Conservation (phyloP, 2,888 invertebrate species). For the Folsomia manolachei region DNA sequence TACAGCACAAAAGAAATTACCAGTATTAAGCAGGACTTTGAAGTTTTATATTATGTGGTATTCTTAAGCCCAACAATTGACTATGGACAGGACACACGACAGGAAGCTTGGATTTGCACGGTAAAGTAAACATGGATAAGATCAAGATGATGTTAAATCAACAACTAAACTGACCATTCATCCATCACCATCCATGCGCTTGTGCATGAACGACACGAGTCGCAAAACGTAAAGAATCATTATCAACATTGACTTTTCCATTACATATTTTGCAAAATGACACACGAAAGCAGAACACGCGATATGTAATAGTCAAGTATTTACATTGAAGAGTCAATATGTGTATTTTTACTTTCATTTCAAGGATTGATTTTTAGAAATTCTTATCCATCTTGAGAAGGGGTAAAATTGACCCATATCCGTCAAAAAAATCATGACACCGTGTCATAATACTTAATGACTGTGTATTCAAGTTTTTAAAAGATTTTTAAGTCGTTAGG, state of each 20-base stretch:
- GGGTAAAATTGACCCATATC: too few species aligned
- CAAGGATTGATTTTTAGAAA: too few species aligned
- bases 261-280: too few species aligned
- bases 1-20: neutral
- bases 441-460: neutral
- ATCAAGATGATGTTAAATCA: neutral
- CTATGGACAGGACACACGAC: too few species aligned
- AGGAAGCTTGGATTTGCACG: neutral
- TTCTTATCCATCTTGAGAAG: neutral
- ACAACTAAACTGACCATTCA: neutral
- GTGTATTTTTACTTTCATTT: slow-evolving; percentile 2
- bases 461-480: neutral
- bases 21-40: neutral
- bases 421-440: neutral
- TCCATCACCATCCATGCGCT: neutral
- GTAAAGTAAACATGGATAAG: neutral
- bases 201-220: neutral
- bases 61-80: too few species aligned
- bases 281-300: too few species aligned
- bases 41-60: too few species aligned
- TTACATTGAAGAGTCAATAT: neutral
- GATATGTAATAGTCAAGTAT: neutral
- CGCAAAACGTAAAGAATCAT: too few species aligned
- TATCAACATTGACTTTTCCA: neutral
- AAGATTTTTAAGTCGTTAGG: neutral